Evolutionary conservation across 1,140 invertebrate species (phyloP).

Genomic region (Macrobrachium rosenbergii): DNA sequence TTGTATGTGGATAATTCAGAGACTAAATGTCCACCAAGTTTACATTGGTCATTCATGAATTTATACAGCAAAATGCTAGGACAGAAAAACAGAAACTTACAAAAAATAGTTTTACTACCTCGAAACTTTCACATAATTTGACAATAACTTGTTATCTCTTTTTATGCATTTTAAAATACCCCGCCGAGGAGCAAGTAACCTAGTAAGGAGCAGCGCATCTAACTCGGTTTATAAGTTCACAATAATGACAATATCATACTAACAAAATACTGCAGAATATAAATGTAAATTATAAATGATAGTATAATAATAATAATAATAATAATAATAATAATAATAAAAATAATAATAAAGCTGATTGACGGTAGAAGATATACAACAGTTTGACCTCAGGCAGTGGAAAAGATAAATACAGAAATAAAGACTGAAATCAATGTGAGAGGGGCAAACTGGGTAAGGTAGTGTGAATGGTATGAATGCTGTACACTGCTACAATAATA

Average conservation of each 20-base stretch:
- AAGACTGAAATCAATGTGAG: background rate
- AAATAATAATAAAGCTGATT: background rate
- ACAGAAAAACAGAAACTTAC: slow-evolving; percentile 26
- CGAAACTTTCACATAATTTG: slow-evolving; percentile 61
- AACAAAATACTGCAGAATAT: slow-evolving; percentile 51
- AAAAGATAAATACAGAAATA: background rate
- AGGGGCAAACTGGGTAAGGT: too few relatives aligned
- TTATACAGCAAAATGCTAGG: background rate
- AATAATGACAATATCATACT: slow-evolving; percentile 60
- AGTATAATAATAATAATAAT: too few relatives aligned
- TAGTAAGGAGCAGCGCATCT: slow-evolving; percentile 40
- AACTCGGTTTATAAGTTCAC: slow-evolving; percentile 30
- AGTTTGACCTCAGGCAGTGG: background rate
- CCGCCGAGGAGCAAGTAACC: slow-evolving; percentile 35
- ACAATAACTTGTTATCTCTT: slow-evolving; percentile 46
- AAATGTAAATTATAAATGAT: slow-evolving; percentile 9
- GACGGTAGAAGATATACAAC: background rate
- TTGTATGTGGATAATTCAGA: too few relatives aligned
- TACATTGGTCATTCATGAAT: too few relatives aligned
- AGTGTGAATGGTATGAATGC: too few relatives aligned
- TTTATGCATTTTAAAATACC: slow-evolving; percentile 62
- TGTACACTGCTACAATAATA: too few relatives aligned
- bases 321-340: slow-evolving; percentile 7
- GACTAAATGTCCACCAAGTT: too few relatives aligned
- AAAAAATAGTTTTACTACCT: slow-evolving; percentile 64